Evolutionary conservation across 2,797 vertebrate species (phyloP).

Genomic region (Sylvilagus floridanus): DNA sequence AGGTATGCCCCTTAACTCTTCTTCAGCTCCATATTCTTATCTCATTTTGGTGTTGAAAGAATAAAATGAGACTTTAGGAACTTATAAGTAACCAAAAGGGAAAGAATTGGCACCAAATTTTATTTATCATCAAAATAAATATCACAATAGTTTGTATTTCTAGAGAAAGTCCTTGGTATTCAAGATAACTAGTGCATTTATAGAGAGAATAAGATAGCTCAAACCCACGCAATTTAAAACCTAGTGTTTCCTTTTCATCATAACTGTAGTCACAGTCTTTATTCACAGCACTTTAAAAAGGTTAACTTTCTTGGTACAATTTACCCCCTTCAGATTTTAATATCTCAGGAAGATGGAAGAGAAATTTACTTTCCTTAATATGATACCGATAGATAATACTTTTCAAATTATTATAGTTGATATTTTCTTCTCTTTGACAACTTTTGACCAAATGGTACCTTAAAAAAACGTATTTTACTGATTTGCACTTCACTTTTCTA

Average conservation of each 20-base stretch:
- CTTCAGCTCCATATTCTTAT: background rate
- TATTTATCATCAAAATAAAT: slow-evolving; percentile 32
- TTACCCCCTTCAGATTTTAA: slow-evolving; percentile 56
- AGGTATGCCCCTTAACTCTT: background rate
- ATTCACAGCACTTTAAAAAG: slow-evolving; percentile 1
- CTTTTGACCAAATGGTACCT: background rate
- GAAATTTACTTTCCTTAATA: background rate
- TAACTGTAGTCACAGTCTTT: background rate
- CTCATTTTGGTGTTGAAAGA: background rate
- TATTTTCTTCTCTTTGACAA: slow-evolving; percentile 53
- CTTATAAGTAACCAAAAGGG: background rate
- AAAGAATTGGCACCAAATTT: background rate
- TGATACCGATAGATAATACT: background rate
- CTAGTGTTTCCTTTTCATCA: background rate
- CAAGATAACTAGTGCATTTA: slow-evolving; percentile 9
- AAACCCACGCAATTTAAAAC: slow-evolving; percentile 35
- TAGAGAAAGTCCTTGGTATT: slow-evolving; percentile 45
- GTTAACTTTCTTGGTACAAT: background rate
- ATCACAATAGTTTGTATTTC: slow-evolving; percentile 30
- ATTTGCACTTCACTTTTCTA: slow-evolving; percentile 25
- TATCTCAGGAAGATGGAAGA: slow-evolving; percentile 17
- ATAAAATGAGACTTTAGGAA: background rate
- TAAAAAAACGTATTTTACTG: background rate
- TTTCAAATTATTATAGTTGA: background rate
- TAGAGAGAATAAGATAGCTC: background rate